phyloP scores from a whole-genome alignment of 2,888 invertebrate species.

The Alentia gelatinosa region DNA sequence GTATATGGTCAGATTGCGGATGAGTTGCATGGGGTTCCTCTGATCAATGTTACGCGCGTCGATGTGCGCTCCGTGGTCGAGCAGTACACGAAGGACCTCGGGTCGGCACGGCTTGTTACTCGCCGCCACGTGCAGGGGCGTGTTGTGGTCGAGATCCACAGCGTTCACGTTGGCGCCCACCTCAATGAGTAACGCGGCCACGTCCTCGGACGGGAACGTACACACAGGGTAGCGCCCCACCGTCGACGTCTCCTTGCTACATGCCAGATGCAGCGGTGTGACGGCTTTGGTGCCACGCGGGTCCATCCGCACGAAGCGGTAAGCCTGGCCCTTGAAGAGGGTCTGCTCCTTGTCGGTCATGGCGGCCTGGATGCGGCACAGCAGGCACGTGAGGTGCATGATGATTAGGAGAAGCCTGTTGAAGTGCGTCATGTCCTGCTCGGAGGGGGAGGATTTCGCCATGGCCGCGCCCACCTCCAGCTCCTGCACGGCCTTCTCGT shows the following conservation, averaged over 20 bases:
- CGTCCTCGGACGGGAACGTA: constrained; percentile 87
- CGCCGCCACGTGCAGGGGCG: constrained; percentile 92
- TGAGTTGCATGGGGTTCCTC: constrained; percentile 75
- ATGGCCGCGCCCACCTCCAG: constrained; percentile 80
- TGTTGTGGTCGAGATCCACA: constrained; percentile 91
- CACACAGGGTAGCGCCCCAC: constrained; percentile 87
- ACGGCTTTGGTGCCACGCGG: constrained; percentile 81
- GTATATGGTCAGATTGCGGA: constrained; percentile 73
- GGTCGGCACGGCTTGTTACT: constrained; percentile 87
- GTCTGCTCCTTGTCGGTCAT: constrained; percentile 76
- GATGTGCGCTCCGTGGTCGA: constrained; percentile 91
- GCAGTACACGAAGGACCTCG: constrained; percentile 87
- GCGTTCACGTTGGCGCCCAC: constrained; percentile 92
- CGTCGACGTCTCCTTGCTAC: constrained; percentile 87
- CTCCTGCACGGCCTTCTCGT: constrained; percentile 87
- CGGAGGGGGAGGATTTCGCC: constrained; percentile 62
- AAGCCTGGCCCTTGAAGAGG: constrained; percentile 87
- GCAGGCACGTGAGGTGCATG: constrained; percentile 84
- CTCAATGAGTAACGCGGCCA: constrained; percentile 85
- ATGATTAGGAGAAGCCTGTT: constrained; percentile 93
- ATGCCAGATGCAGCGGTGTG: constrained; percentile 87
- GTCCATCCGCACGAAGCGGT: constrained; percentile 88
- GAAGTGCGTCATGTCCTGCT: constrained; percentile 88
- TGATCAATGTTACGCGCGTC: constrained; percentile 83
- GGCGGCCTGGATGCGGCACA: constrained; percentile 78